Evolutionary conservation across 2,888 invertebrate genomes (phyloP).

Genomic region (Drosophila pegasa): DNA sequence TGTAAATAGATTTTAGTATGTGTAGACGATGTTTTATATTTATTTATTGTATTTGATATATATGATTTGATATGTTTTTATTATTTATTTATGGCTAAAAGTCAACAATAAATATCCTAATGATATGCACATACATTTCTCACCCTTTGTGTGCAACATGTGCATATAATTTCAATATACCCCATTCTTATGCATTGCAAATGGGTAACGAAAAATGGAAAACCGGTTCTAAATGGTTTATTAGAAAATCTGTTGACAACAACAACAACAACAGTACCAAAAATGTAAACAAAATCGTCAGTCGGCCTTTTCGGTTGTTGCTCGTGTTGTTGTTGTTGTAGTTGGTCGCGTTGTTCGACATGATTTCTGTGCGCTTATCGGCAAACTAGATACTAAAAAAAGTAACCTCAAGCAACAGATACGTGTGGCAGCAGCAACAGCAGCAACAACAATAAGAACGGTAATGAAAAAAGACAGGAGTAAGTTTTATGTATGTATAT

Average conservation of each 20-base stretch:
- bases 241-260: conserved; percentile 73
- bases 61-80: neutral
- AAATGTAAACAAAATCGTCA: conserved; percentile 76
- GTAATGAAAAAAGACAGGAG: conserved; percentile 14
- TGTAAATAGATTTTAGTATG: neutral
- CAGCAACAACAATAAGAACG: conserved; percentile 15
- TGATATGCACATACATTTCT: neutral
- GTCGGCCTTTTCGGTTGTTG: conserved; percentile 42
- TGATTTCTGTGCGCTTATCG: conserved; percentile 55
- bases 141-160: neutral
- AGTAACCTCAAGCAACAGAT: conserved; percentile 48
- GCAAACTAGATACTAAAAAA: conserved; percentile 65
- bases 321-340: conserved; percentile 38
- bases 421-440: conserved; percentile 18
- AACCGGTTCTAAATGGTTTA: conserved; percentile 77
- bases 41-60: neutral
- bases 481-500: conserved; percentile 11
- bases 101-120: neutral
- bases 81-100: no score
- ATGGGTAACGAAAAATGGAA: conserved; percentile 34
- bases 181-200: neutral
- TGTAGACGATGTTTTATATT: neutral
- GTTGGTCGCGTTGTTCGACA: conserved; percentile 54
- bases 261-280: conserved; percentile 45
- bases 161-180: neutral